phyloP scores from a whole-genome alignment of 2,888 invertebrate genomes.

The Synergus gifuensis region DNA sequence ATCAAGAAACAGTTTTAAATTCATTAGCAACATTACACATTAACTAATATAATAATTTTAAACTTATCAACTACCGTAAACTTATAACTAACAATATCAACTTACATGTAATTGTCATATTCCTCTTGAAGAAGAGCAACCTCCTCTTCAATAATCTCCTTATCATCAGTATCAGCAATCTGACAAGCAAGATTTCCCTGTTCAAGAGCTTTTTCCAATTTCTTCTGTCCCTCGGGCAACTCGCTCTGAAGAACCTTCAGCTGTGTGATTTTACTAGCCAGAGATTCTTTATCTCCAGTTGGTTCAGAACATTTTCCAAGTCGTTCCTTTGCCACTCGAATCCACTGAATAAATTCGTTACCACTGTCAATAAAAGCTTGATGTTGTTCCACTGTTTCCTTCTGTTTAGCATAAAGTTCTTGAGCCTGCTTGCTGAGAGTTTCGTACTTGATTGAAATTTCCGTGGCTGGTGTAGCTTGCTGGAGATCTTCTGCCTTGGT shows the following conservation, averaged over 20 bases:
- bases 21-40: background rate
- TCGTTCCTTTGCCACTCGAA: conserved; percentile 93
- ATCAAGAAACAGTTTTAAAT: conserved; percentile 56
- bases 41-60: conserved; percentile 7
- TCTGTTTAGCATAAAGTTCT: conserved; percentile 92
- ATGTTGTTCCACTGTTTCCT: conserved; percentile 93
- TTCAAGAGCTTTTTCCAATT: conserved; percentile 89
- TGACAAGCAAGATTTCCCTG: conserved; percentile 93
- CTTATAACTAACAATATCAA: conserved; percentile 56
- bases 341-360: conserved; percentile 95
- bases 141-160: conserved; percentile 95
- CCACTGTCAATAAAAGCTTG: conserved; percentile 95
- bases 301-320: conserved; percentile 95
- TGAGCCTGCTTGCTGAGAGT: conserved; percentile 93
- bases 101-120: conserved; percentile 90
- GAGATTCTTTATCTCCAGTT: conserved; percentile 93
- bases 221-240: conserved; percentile 89
- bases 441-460: conserved; percentile 95
- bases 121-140: conserved; percentile 94
- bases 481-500: conserved; percentile 95
- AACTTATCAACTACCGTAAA: background rate
- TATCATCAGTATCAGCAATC: conserved; percentile 90
- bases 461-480: conserved; percentile 93
- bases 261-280: conserved; percentile 92
- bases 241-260: conserved; percentile 91